These are phyloP conservation scores for Disparrhopalites patrizii DNA, from an alignment of 2,888 invertebrate genomes.

Conservation along the genomic window DNA sequence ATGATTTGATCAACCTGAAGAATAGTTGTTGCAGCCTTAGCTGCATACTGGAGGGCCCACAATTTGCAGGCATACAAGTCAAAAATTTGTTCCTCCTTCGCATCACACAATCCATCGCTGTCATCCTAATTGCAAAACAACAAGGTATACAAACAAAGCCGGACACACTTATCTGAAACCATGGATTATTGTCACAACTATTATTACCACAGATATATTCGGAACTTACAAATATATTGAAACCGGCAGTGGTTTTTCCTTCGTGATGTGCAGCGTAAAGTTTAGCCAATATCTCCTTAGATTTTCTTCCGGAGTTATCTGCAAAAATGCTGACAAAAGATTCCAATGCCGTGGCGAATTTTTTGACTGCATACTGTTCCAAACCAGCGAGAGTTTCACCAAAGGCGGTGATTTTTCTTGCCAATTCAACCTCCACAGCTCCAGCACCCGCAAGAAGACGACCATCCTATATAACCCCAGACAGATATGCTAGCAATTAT, in stretches of 20 bases:
- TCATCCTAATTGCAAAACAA: slow-evolving; percentile 55
- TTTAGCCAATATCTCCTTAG: slow-evolving; percentile 80
- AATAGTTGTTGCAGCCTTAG: slow-evolving; percentile 85
- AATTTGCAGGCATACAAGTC: slow-evolving; percentile 81
- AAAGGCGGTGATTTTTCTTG: slow-evolving; percentile 75
- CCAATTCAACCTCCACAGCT: slow-evolving; percentile 90
- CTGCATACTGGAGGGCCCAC: slow-evolving; percentile 95
- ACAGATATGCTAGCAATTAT: no score
- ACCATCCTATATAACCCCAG: slow-evolving; percentile 53
- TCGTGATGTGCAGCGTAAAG: slow-evolving; percentile 90
- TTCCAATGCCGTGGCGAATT: slow-evolving; percentile 86
- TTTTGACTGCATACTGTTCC: slow-evolving; percentile 94
- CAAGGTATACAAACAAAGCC: neutral
- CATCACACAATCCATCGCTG: slow-evolving; percentile 67
- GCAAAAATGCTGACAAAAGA: slow-evolving; percentile 86
- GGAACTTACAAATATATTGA: slow-evolving; percentile 68
- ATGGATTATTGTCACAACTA: neutral
- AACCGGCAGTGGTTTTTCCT: slow-evolving; percentile 75
- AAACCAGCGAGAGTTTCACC: slow-evolving; percentile 90
- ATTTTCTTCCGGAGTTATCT: slow-evolving; percentile 88
- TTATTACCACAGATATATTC: neutral
- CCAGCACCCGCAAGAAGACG: slow-evolving; percentile 87
- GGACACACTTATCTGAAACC: neutral
- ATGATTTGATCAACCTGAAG: slow-evolving; percentile 95
- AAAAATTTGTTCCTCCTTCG: slow-evolving; percentile 69